Conservation (phyloP, 1,140 invertebrate species). For the Oncopodura yosiiana region DNA sequence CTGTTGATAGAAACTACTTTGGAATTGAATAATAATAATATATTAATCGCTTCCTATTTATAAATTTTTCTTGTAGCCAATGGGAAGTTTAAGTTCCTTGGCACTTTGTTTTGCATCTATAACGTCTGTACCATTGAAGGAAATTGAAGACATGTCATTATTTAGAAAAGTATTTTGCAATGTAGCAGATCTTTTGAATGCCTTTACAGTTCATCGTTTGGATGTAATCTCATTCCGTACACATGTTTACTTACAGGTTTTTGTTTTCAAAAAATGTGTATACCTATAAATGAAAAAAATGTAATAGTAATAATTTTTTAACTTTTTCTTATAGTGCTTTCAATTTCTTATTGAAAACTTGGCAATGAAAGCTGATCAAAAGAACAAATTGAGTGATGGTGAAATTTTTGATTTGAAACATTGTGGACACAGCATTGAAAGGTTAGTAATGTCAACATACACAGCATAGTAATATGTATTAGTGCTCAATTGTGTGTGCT, state of each 20-base stretch:
- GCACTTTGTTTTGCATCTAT: constrained; percentile 24
- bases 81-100: constrained; percentile 12
- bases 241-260: constrained; percentile 32
- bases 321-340: constrained; percentile 30
- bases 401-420: constrained; percentile 30
- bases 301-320: constrained; percentile 1
- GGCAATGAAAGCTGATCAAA: constrained; percentile 20
- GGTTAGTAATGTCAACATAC: constrained; percentile 16
- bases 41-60: not conserved
- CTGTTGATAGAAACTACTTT: not conserved
- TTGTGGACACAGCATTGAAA: constrained; percentile 31
- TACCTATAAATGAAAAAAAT: not conserved
- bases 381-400: constrained; percentile 24
- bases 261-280: too few species aligned
- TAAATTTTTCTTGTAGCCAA: constrained; percentile 12
- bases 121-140: constrained; percentile 18
- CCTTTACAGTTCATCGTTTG: constrained; percentile 26
- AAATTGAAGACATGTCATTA: constrained; percentile 7
- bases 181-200: constrained; percentile 25
- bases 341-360: constrained; percentile 25
- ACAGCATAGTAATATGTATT: not conserved
- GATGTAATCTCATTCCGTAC: constrained; percentile 32
- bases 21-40: not conserved
- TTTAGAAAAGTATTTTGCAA: constrained; percentile 27
- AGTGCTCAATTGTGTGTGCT: not conserved